Conservation (phyloP, 2,797 vertebrate species). For the Rhincodon typus region DNA sequence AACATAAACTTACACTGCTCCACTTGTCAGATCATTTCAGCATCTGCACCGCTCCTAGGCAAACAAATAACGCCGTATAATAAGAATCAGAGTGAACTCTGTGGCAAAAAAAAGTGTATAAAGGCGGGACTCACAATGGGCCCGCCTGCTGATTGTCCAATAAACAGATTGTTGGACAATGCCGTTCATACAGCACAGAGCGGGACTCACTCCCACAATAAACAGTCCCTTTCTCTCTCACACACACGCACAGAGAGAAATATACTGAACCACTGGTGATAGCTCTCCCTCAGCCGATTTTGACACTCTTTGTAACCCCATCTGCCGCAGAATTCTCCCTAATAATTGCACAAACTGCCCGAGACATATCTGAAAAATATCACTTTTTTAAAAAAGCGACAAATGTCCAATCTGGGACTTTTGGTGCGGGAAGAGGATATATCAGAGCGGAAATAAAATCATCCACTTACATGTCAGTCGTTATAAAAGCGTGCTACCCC, state of each 20-base stretch:
- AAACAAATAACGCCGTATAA: not conserved
- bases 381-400: no score
- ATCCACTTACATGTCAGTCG: slow-evolving; percentile 2
- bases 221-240: not conserved
- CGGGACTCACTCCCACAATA: not conserved
- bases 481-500: not conserved
- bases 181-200: not conserved
- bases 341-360: not conserved
- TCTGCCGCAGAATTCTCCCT: not conserved
- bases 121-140: not conserved
- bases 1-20: not conserved
- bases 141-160: not conserved
- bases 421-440: not conserved
- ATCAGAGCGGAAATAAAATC: not conserved
- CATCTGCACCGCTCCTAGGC: not conserved
- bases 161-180: not conserved
- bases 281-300: not conserved
- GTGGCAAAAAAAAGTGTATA: not conserved
- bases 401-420: not conserved
- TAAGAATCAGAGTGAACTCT: not conserved
- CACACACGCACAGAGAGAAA: not conserved
- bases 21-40: not conserved
- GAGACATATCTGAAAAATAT: not conserved
- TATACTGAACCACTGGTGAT: not conserved
- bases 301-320: not conserved